Percentiles rank a stretch among this genome's conserved stretches.
phyloP scores from a whole-genome alignment of 2,888 invertebrate species.

The Coecobrya sp. region DNA sequence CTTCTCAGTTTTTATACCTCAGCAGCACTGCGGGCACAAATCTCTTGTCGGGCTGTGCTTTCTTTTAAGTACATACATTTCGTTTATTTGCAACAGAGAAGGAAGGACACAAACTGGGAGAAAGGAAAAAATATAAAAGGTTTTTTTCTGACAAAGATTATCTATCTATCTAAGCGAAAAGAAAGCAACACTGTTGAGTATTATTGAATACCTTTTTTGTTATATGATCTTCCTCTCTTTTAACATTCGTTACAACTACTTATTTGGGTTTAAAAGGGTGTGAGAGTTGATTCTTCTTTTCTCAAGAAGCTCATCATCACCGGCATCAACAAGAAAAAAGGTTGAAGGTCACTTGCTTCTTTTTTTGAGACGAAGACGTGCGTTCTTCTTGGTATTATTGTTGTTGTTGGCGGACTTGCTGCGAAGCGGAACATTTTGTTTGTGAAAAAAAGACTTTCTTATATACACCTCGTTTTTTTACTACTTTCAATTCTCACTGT shows the following conservation, averaged over 20 bases:
- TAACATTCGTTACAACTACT: background rate
- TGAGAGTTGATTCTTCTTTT: constrained; percentile 1
- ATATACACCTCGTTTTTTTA: background rate
- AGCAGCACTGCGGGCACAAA: background rate
- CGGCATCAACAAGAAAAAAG: background rate
- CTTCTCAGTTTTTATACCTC: background rate
- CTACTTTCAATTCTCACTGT: constrained; percentile 28
- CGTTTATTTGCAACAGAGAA: constrained; percentile 2
- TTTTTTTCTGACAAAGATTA: background rate
- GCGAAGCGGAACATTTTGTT: background rate
- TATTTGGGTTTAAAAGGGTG: constrained; percentile 16
- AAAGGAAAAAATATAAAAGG: background rate
- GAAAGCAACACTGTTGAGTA: background rate
- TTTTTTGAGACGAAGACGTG: background rate
- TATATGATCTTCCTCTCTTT: constrained; percentile 47
- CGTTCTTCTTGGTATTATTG: background rate
- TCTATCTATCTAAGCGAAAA: background rate
- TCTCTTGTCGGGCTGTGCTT: constrained; percentile 16
- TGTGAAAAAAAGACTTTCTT: constrained; percentile 6
- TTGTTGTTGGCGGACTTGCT: constrained; percentile 1
- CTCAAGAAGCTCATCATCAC: constrained; percentile 2
- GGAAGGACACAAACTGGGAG: background rate
- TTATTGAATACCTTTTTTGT: background rate
- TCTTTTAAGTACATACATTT: constrained; percentile 28
- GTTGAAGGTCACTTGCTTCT: constrained; percentile 28